phyloP scores from a whole-genome alignment of 2,888 invertebrate species.

The Hypolimnas misippus region DNA sequence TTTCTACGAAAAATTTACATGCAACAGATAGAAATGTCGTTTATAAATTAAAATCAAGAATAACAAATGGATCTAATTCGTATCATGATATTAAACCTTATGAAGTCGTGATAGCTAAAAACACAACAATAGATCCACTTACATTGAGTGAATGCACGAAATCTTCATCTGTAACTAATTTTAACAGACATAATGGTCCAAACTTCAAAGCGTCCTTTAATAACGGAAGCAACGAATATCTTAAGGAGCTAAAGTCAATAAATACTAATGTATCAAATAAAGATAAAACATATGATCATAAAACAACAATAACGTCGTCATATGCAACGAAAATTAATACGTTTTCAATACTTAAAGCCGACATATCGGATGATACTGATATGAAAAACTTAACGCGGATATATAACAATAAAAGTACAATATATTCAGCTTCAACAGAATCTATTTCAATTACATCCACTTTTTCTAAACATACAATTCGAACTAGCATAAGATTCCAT shows the following conservation, averaged over 20 bases:
- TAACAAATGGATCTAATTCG: no score
- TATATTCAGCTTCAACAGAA: neutral
- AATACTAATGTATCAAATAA: neutral
- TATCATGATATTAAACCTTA: no score
- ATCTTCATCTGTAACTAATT: no score
- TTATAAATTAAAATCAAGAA: no score
- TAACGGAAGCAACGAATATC: neutral
- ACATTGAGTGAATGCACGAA: no score
- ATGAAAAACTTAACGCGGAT: neutral
- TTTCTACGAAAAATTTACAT: neutral
- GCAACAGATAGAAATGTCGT: no score
- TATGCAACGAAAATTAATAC: neutral
- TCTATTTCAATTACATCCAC: neutral
- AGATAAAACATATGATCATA: neutral
- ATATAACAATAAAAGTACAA: neutral
- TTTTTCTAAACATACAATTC: neutral
- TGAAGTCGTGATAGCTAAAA: no score
- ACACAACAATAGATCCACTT: no score
- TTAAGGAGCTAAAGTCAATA: neutral
- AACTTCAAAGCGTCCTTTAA: neutral
- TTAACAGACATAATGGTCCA: neutral
- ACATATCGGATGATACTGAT: neutral
- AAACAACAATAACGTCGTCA: neutral
- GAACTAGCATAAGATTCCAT: neutral
- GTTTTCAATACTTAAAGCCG: neutral